Evolutionary conservation across 2,888 invertebrate species (phyloP), one percentile per base, ranked within the genome.

Genomic region (Atethmia centrago): DNA sequence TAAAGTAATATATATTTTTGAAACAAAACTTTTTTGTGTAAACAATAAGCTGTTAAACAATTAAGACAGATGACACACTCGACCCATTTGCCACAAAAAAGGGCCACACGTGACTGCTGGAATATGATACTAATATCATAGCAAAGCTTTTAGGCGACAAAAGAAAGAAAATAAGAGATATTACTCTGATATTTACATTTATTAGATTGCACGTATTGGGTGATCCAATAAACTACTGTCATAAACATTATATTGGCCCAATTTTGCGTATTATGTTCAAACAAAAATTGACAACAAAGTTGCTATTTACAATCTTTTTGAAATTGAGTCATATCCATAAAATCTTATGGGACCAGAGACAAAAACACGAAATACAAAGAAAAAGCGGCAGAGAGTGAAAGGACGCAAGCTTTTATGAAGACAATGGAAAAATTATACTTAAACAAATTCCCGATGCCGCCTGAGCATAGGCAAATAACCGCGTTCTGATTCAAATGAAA

Each of bases 11-110:
- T 70, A 82, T 67, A 69, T 77, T 75, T 82, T 81, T 72, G 66
- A 72, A 71, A 83, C 74, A 80, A 73, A 82, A 79, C 74, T 79
- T 87, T 87, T 87, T 88, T 88, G 82, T 80, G 83, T 84, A 88
- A 90, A 92, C 89, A 90, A 91, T 89, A 90, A 90, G 90, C 92
- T 93, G 92, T 93, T 91, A 93, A 91, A 93, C 92, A 94, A 95
- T 94, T 93, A 93, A 93, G 92, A 92, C 92, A 89, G 92, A 94
- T 91, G 94, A 93, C 92, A 90, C 88, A 89, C 83, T 87, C 82
- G 74, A 82, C 76, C 90, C 88, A 90, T 90, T 90, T 88, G 86
- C 56, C 71, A 89, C 89, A 95, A 95, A 95, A 93, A 93, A 92
- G 86, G 78, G 88, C 89, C 90, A 90, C 92, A 92, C 91, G 92